Conservation (phyloP, 2,113 vertebrate species). For the Syngnathus scovelli region DNA sequence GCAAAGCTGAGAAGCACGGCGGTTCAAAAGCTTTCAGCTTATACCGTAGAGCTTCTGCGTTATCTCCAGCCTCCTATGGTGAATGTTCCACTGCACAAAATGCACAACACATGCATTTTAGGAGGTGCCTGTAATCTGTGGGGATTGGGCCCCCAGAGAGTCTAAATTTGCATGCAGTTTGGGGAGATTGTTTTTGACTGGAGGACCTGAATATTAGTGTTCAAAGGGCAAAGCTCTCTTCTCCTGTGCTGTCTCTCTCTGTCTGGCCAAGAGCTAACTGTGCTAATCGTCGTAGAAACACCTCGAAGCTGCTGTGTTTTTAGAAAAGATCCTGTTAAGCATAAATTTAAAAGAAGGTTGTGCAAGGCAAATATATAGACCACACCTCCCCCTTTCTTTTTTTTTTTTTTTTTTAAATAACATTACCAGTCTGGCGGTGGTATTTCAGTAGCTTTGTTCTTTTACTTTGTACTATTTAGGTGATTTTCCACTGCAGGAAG, state of each 20-base stretch:
- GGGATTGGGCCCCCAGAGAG: slow-evolving; percentile 21
- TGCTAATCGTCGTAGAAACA: slow-evolving; percentile 48
- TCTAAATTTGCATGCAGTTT: slow-evolving; percentile 34
- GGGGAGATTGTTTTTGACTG: slow-evolving; percentile 24
- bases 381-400: slow-evolving; percentile 1
- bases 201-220: slow-evolving; percentile 27
- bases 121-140: slow-evolving; percentile 10
- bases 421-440: slow-evolving; percentile 6
- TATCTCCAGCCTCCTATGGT: slow-evolving; percentile 18
- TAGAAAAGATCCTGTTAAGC: slow-evolving; percentile 55
- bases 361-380: slow-evolving; percentile 30
- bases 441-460: slow-evolving; percentile 6
- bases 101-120: slow-evolving; percentile 28
- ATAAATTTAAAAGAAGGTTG: slow-evolving; percentile 38
- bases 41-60: slow-evolving; percentile 28
- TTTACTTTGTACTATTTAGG: neutral
- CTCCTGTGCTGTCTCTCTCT: slow-evolving; percentile 13
- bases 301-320: slow-evolving; percentile 55
- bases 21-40: slow-evolving; percentile 42
- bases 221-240: slow-evolving; percentile 17
- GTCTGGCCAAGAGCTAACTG: slow-evolving; percentile 35
- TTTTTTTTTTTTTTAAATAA: neutral
- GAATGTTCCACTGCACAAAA: slow-evolving; percentile 35
- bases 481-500: slow-evolving; percentile 4
- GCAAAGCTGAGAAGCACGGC: slow-evolving; percentile 22